Conservation (phyloP, 2,888 invertebrate species). For the Tupiocoris notatus region DNA sequence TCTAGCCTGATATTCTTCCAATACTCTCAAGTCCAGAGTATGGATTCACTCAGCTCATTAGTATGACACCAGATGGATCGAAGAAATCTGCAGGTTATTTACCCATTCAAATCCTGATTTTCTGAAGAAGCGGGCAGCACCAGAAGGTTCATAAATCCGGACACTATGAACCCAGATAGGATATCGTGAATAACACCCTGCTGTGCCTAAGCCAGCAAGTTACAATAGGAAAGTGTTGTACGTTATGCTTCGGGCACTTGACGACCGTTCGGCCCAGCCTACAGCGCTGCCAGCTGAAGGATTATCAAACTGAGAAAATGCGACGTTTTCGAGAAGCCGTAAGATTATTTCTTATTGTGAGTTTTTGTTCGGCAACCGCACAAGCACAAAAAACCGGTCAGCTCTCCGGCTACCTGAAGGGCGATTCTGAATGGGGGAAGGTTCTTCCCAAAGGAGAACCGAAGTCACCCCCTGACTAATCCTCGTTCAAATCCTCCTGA, state of each 20-base stretch:
- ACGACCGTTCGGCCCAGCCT: slow-evolving; percentile 3
- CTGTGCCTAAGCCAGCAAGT: background rate
- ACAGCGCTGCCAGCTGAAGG: slow-evolving; percentile 10
- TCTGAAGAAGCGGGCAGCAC: no score
- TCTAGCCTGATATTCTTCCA: no score
- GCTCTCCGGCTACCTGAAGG: slow-evolving; percentile 27
- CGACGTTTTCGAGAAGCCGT: slow-evolving; percentile 12
- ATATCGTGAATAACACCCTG: background rate
- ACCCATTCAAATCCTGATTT: no score
- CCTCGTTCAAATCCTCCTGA: slow-evolving; percentile 17
- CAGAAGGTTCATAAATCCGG: no score
- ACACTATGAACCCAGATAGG: no score
- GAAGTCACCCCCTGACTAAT: slow-evolving; percentile 27
- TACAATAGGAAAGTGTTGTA: slow-evolving; percentile 21
- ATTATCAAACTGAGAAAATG: slow-evolving; percentile 5
- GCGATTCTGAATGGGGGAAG: slow-evolving; percentile 20
- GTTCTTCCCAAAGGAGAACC: background rate
- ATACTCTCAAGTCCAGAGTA: no score
- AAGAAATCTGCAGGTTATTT: no score
- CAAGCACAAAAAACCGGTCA: background rate
- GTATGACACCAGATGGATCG: no score
- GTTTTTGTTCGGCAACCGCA: background rate
- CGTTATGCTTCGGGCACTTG: slow-evolving; percentile 23
- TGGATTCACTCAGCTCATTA: no score
- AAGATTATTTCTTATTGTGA: slow-evolving; percentile 31